A percentile compares a stretch with the other conserved stretches of the same genome.
These are phyloP conservation scores for Eurois occulta DNA, from an alignment of 2,888 invertebrate genomes.

Conservation along the genomic window DNA sequence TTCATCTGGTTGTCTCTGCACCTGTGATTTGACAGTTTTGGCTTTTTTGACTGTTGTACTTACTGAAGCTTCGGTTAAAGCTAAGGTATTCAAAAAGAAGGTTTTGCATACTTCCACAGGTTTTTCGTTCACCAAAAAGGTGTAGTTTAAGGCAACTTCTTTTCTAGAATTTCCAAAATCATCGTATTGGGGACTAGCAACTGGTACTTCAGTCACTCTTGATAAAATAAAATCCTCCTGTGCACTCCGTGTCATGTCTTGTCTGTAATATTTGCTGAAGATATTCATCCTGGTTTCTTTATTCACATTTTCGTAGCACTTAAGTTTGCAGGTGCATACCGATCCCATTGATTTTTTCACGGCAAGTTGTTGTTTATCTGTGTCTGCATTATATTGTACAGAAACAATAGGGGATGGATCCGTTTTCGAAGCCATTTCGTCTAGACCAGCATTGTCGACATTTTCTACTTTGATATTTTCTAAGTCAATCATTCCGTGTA, in stretches of 20 bases:
- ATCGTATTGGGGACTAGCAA: background rate
- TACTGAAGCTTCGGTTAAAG: background rate
- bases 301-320: constrained; percentile 11
- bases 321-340: constrained; percentile 3
- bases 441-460: background rate
- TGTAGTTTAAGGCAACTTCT: background rate
- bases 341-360: constrained; percentile 13
- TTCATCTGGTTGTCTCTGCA: constrained; percentile 11
- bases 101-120: background rate
- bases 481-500: background rate
- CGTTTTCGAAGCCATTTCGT: background rate
- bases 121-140: constrained; percentile 7
- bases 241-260: constrained; percentile 1
- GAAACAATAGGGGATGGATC: background rate
- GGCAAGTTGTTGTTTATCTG: background rate
- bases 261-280: constrained; percentile 11
- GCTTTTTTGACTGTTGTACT: background rate
- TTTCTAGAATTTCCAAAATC: background rate
- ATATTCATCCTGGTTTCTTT: constrained; percentile 6
- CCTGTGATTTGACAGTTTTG: constrained; percentile 1
- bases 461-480: background rate
- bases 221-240: constrained; percentile 26
- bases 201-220: constrained; percentile 1
- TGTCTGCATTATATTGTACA: background rate
- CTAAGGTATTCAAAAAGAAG: constrained; percentile 24